Evolutionary conservation across 2,888 invertebrate species (phyloP).

Genomic region (Leptura quadrifasciata): DNA sequence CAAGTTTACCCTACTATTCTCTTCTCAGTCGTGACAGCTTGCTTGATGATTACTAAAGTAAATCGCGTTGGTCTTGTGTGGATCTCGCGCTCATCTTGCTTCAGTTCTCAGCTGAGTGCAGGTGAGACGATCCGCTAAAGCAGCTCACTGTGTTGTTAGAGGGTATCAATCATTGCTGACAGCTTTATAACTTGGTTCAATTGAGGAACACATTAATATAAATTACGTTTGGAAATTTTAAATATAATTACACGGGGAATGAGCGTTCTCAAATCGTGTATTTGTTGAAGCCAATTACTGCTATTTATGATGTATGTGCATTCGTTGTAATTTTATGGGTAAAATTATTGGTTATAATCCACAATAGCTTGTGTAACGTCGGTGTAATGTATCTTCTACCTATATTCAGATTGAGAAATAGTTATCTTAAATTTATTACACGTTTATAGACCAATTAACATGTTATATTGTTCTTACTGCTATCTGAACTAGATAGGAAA

Average conservation of each 20-base stretch:
- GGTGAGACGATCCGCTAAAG: conserved; percentile 42
- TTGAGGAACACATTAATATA: conserved; percentile 69
- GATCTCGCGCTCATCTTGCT: conserved; percentile 38
- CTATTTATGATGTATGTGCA: conserved; percentile 56
- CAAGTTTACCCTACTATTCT: conserved; percentile 3
- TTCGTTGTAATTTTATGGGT: conserved; percentile 52
- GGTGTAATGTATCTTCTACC: conserved; percentile 38
- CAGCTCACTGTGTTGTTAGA: conserved; percentile 64
- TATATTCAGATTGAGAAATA: conserved; percentile 46
- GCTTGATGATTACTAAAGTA: conserved; percentile 65
- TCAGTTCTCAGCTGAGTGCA: conserved; percentile 45
- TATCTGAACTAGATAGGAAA: conserved; percentile 45
- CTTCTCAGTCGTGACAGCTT: conserved; percentile 60
- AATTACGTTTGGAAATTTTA: conserved; percentile 68
- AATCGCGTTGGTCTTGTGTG: conserved; percentile 47
- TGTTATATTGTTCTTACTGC: conserved; percentile 50
- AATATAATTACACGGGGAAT: conserved; percentile 67
- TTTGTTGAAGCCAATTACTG: conserved; percentile 65
- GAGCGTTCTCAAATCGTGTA: conserved; percentile 63
- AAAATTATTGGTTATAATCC: conserved; percentile 54
- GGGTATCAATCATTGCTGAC: conserved; percentile 69
- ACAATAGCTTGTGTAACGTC: conserved; percentile 38
- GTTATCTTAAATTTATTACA: conserved; percentile 47
- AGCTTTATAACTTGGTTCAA: conserved; percentile 69
- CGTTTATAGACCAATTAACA: conserved; percentile 47